Percentiles rank a stretch among this genome's conserved stretches.
These are phyloP conservation scores for Diadumene lineata DNA, from an alignment of 92 coral and sea anemone species.

Conservation along the genomic window DNA sequence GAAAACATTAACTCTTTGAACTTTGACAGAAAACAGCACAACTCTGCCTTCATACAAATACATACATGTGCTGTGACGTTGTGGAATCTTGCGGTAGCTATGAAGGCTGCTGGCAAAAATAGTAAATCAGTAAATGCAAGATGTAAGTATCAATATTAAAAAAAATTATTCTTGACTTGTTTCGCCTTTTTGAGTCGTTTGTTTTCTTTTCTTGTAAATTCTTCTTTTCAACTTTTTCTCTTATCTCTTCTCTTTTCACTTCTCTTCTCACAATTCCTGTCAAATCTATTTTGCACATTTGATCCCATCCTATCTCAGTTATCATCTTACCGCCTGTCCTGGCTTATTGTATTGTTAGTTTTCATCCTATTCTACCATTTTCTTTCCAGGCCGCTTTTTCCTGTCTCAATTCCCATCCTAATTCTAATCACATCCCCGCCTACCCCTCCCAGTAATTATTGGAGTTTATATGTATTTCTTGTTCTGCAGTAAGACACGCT, in stretches of 20 bases:
- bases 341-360: no score
- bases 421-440: no score
- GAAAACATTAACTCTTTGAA: conserved; percentile 64
- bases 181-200: not conserved
- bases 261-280: no score
- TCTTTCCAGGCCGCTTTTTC: no score
- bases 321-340: no score
- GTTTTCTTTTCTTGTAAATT: not conserved
- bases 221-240: not conserved
- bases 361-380: no score
- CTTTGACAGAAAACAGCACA: conserved; percentile 77
- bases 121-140: conserved; percentile 69
- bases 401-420: no score
- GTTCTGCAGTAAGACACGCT: conserved; percentile 83
- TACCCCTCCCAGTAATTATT: no score
- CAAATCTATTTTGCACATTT: no score
- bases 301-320: no score
- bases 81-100: conserved; percentile 96
- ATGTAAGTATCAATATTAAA: conserved; percentile 52
- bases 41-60: conserved; percentile 81
- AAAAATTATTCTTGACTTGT: not conserved
- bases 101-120: conserved; percentile 83
- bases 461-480: not conserved
- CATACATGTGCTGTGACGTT: conserved; percentile 88
- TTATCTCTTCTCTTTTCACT: conserved; percentile 4